Evolutionary conservation across 2,888 invertebrate genomes (phyloP).

Genomic region (Argyresthia goedartella): DNA sequence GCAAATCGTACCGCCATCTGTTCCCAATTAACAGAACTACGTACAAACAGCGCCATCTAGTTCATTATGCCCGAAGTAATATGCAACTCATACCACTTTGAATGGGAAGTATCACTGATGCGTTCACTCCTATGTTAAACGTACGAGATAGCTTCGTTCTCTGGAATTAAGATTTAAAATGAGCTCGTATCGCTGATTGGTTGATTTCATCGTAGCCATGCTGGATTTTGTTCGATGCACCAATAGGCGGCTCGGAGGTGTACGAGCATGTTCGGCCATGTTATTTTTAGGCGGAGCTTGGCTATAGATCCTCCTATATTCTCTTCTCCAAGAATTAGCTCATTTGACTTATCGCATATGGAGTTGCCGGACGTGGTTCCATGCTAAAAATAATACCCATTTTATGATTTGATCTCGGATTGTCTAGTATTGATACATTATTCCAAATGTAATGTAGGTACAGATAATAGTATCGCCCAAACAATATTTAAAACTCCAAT

Average conservation of each 20-base stretch:
- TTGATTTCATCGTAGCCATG: slow-evolving; percentile 35
- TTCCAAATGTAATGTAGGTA: not conserved
- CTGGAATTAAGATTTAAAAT: slow-evolving; percentile 44
- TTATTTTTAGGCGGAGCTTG: slow-evolving; percentile 56
- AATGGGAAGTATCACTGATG: slow-evolving; percentile 27
- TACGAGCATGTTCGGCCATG: slow-evolving; percentile 49
- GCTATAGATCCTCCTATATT: slow-evolving; percentile 60
- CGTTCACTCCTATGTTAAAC: slow-evolving; percentile 33
- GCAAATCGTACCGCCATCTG: slow-evolving; percentile 32
- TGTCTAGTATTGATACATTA: not conserved
- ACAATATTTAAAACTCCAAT: not conserved
- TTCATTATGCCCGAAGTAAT: not conserved
- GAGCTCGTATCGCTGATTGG: slow-evolving; percentile 49
- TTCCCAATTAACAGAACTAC: slow-evolving; percentile 28
- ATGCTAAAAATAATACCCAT: not conserved
- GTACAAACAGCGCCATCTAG: slow-evolving; percentile 43
- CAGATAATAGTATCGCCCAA: not conserved
- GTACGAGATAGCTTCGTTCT: slow-evolving; percentile 42
- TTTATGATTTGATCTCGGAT: too few relatives aligned
- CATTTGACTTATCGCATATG: slow-evolving; percentile 65
- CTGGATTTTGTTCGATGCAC: slow-evolving; percentile 40
- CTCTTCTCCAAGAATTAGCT: slow-evolving; percentile 65
- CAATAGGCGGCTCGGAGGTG: slow-evolving; percentile 41
- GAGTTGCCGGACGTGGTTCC: slow-evolving; percentile 46
- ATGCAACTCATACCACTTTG: slow-evolving; percentile 25